These are phyloP conservation scores for Sinocyclocheilus anophthalmus DNA, from an alignment of 2,113 vertebrate species.

Conservation along the genomic window DNA sequence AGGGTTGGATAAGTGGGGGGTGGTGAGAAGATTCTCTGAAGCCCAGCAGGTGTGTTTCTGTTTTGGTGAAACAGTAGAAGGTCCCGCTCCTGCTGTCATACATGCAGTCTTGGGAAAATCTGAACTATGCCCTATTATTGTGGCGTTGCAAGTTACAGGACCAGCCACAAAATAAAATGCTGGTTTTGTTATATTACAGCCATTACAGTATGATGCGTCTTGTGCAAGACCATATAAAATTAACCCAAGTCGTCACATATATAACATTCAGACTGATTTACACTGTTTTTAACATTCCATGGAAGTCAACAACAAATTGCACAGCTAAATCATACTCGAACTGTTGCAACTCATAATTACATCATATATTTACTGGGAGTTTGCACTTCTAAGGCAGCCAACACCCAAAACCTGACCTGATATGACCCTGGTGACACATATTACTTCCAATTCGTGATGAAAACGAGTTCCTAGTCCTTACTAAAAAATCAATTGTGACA, in stretches of 20 bases:
- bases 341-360: neutral
- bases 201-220: neutral
- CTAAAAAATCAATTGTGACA: constrained; percentile 41
- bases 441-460: constrained; percentile 34
- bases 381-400: constrained; percentile 1
- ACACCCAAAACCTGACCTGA: constrained; percentile 8
- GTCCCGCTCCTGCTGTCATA: constrained; percentile 37
- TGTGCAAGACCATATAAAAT: neutral
- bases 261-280: neutral
- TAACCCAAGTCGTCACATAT: neutral
- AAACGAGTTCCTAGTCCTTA: constrained; percentile 44
- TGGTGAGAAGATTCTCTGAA: constrained; percentile 44
- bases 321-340: neutral
- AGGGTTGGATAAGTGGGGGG: constrained; percentile 5
- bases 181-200: neutral
- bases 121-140: constrained; percentile 24
- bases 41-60: constrained; percentile 53
- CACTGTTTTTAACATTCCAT: neutral
- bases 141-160: neutral
- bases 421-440: constrained; percentile 39
- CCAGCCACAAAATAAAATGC: neutral
- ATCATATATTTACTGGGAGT: constrained; percentile 3
- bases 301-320: neutral
- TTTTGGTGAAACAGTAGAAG: constrained; percentile 49
- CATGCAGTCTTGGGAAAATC: constrained; percentile 17